Evolutionary conservation across 1,140 invertebrate genomes (phyloP).

Genomic region (Acyrthosiphon pisum): DNA sequence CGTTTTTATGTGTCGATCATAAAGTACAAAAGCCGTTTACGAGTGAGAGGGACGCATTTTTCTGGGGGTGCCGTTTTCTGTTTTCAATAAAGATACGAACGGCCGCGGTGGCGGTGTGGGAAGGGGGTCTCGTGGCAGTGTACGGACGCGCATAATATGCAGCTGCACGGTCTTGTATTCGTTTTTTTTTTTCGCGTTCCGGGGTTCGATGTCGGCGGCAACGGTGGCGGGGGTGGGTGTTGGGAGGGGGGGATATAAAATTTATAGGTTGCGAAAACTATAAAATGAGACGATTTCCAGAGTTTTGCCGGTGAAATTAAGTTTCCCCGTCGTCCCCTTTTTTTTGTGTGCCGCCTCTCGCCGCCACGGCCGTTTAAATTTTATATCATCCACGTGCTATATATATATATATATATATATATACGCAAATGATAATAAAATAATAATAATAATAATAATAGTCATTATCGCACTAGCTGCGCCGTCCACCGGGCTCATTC

Average conservation of each 20-base stretch:
- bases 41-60: constrained; percentile 50
- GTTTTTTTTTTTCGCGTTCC: neutral
- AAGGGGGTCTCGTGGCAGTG: constrained; percentile 25
- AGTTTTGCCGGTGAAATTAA: constrained; percentile 57
- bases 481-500: neutral
- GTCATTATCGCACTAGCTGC: constrained; percentile 29
- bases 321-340: constrained; percentile 38
- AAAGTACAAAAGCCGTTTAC: constrained; percentile 57
- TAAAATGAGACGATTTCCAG: constrained; percentile 57
- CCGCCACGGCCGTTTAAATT: constrained; percentile 40
- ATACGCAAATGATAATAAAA: neutral
- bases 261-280: constrained; percentile 57
- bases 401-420: constrained; percentile 7
- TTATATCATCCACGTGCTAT: constrained; percentile 38
- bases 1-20: constrained; percentile 57
- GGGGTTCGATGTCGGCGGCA: neutral
- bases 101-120: neutral
- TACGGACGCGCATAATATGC: constrained; percentile 50
- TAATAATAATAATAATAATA: constrained; percentile 8
- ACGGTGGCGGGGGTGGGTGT: neutral
- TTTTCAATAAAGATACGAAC: constrained; percentile 57
- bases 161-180: constrained; percentile 52
- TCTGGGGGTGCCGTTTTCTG: constrained; percentile 56
- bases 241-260: constrained; percentile 41
- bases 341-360: neutral